Evolutionary conservation across 2,888 invertebrate genomes (phyloP).

Genomic region (Drosophila formosana): DNA sequence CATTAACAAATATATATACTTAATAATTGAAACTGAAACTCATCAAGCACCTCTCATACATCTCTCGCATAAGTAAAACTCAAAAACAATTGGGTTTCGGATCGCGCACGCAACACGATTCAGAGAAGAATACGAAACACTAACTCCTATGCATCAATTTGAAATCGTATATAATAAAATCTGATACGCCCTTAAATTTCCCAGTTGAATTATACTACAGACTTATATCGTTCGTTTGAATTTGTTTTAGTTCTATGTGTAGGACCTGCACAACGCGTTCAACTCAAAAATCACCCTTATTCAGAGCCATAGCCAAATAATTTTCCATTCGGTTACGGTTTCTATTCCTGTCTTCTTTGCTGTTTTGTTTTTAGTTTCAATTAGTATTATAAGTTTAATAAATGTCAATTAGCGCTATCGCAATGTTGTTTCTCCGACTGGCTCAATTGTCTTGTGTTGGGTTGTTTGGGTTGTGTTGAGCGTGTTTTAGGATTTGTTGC

Average conservation of each 20-base stretch:
- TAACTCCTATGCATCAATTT: slow-evolving; percentile 12
- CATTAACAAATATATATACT: slow-evolving; percentile 50
- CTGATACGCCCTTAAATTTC: slow-evolving; percentile 5
- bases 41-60: slow-evolving; percentile 22
- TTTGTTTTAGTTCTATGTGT: background rate
- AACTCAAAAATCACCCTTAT: slow-evolving; percentile 39
- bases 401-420: slow-evolving; percentile 47
- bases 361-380: slow-evolving; percentile 25
- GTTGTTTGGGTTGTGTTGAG: slow-evolving; percentile 28
- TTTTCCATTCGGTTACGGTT: slow-evolving; percentile 15
- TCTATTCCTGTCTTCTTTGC: background rate
- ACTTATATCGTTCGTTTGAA: slow-evolving; percentile 4
- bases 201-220: slow-evolving; percentile 12
- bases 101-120: slow-evolving; percentile 20
- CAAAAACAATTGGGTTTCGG: slow-evolving; percentile 38
- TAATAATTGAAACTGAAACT: slow-evolving; percentile 49
- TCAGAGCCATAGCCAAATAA: slow-evolving; percentile 22
- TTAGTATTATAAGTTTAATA: slow-evolving; percentile 44
- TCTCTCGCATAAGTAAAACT: slow-evolving; percentile 23
- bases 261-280: slow-evolving; percentile 29
- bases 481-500: slow-evolving; percentile 16
- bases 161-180: slow-evolving; percentile 14
- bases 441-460: slow-evolving; percentile 37
- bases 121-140: slow-evolving; percentile 9
- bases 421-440: slow-evolving; percentile 32